A percentile compares a stretch with the other conserved stretches of the same genome.
Conservation (phyloP, 1,140 invertebrate genomes). For the Vanessa atalanta region DNA sequence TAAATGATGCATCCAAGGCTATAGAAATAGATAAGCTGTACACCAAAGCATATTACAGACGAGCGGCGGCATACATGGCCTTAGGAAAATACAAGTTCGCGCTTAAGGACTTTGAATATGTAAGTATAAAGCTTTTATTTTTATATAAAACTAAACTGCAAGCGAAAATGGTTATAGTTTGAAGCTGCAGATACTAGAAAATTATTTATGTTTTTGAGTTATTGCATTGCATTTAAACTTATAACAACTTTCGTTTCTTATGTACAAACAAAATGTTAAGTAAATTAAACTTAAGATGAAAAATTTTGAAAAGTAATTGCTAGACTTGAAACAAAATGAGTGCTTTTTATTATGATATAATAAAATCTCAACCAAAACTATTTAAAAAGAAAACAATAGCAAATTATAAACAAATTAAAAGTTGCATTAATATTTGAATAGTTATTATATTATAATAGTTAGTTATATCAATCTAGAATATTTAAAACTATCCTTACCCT, state of each 20-base stretch:
- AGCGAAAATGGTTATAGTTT: background rate
- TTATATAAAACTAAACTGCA: background rate
- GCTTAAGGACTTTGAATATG: slow-evolving; percentile 97
- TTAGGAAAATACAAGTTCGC: slow-evolving; percentile 98
- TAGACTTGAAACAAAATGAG: background rate
- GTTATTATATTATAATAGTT: too few species aligned
- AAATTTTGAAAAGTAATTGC: background rate
- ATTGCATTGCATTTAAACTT: background rate
- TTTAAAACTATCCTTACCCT: too few species aligned
- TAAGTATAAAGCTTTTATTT: slow-evolving; percentile 75
- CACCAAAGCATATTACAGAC: slow-evolving; percentile 96
- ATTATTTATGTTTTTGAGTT: background rate
- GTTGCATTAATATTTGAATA: too few species aligned
- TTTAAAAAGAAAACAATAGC: too few species aligned
- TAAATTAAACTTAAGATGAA: too few species aligned
- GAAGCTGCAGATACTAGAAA: background rate
- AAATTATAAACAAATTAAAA: too few species aligned
- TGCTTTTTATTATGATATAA: too few species aligned
- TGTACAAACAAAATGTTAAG: background rate
- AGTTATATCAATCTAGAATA: too few species aligned
- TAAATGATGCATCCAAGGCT: slow-evolving; percentile 94
- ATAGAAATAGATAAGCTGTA: slow-evolving; percentile 95
- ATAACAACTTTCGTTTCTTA: background rate
- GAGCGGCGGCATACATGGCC: slow-evolving; percentile 98
- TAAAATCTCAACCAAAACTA: too few species aligned